These are phyloP conservation scores for Monoplex corrugatus DNA, from an alignment of 2,888 invertebrate genomes.

Conservation along the genomic window DNA sequence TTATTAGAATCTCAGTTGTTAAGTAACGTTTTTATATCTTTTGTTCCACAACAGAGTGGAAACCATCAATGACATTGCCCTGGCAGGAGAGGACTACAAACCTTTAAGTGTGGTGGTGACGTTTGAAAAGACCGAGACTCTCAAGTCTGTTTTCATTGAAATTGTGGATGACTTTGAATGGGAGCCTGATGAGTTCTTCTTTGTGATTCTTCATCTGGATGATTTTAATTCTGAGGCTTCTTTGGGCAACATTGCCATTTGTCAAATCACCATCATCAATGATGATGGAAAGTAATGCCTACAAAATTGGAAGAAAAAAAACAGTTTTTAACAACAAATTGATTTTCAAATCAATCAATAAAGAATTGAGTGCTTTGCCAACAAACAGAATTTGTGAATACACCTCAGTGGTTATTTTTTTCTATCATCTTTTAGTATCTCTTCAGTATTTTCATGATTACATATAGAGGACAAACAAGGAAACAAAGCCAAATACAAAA, in stretches of 20 bases:
- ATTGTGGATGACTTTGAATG: constrained; percentile 85
- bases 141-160: constrained; percentile 83
- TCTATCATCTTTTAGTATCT: too few species aligned
- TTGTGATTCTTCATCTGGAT: constrained; percentile 82
- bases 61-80: constrained; percentile 85
- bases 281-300: constrained; percentile 85
- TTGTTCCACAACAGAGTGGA: constrained; percentile 83
- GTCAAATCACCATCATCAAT: constrained; percentile 85
- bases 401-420: too few species aligned
- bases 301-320: too few species aligned
- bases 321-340: too few species aligned
- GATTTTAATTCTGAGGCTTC: constrained; percentile 76
- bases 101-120: constrained; percentile 83
- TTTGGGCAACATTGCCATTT: constrained; percentile 83
- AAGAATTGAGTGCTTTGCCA: too few species aligned
- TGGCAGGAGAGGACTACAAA: constrained; percentile 84
- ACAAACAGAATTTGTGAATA: too few species aligned
- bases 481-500: too few species aligned
- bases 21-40: too few species aligned
- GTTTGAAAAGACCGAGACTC: constrained; percentile 83
- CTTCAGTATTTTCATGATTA: too few species aligned
- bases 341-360: too few species aligned
- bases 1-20: too few species aligned
- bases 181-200: constrained; percentile 86
- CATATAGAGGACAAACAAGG: too few species aligned